These are phyloP conservation scores for Notoglanidium macrostoma DNA, from an alignment of 2,797 vertebrate species.

Conservation along the genomic window DNA sequence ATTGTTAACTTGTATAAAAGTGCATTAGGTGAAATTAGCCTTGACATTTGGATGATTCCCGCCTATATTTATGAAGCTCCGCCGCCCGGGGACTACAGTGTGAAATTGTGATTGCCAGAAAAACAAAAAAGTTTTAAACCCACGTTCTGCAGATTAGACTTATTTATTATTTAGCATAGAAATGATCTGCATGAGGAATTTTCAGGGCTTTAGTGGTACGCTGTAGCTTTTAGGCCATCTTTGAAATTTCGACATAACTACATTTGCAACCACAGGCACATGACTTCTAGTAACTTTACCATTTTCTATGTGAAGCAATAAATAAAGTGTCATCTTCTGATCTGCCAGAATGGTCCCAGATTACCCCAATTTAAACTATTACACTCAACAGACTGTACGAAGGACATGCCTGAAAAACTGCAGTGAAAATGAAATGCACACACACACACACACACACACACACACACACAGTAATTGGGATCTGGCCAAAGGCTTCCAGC, in stretches of 20 bases:
- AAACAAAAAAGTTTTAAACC: background rate
- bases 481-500: background rate
- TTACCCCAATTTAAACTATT: background rate
- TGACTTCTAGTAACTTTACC: background rate
- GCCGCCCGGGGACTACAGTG: background rate
- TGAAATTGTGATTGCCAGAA: background rate
- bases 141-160: background rate
- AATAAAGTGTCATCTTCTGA: background rate
- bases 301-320: background rate
- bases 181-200: background rate
- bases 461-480: background rate
- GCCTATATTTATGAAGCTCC: background rate
- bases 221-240: background rate
- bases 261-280: background rate
- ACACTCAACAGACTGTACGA: background rate
- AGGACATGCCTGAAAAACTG: background rate
- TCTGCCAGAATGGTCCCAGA: background rate
- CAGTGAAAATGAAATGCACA: background rate
- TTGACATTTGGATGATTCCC: background rate
- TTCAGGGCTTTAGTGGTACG: background rate
- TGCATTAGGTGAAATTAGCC: background rate
- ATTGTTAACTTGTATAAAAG: background rate
- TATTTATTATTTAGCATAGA: background rate
- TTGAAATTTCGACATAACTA: background rate
- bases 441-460: background rate